A percentile compares a stretch with the other conserved stretches of the same genome.
phyloP scores from a whole-genome alignment of 2,113 vertebrate species.

The Candoia aspera region DNA sequence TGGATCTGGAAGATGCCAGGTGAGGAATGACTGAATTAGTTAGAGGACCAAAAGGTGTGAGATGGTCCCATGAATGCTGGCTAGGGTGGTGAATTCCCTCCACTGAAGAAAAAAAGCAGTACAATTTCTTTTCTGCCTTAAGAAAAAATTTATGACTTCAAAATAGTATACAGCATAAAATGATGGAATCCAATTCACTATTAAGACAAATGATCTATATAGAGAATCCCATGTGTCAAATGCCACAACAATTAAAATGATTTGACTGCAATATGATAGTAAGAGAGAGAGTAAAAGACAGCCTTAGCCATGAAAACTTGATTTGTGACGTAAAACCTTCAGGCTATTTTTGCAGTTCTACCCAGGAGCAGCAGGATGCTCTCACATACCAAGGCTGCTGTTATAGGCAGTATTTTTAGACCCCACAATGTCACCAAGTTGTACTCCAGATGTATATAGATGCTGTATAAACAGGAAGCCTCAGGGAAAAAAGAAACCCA shows the following conservation, averaged over 20 bases:
- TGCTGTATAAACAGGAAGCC: slow-evolving; percentile 68
- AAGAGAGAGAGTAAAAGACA: not conserved
- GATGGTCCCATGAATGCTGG: no score
- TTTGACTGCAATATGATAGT: not conserved
- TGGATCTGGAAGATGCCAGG: not conserved
- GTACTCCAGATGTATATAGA: slow-evolving; percentile 53
- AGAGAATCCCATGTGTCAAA: not conserved
- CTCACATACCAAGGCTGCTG: slow-evolving; percentile 44
- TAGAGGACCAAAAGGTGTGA: not conserved
- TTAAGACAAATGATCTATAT: not conserved
- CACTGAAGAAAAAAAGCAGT: not conserved
- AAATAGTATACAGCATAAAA: not conserved
- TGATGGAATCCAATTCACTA: not conserved
- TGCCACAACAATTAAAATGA: not conserved
- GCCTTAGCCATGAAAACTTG: slow-evolving; percentile 23
- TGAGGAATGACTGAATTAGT: not conserved
- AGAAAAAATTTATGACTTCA: not conserved
- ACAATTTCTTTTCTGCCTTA: not conserved
- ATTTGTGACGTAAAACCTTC: slow-evolving; percentile 36
- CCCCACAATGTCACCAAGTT: slow-evolving; percentile 47
- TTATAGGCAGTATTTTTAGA: slow-evolving; percentile 73
- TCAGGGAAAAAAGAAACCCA: slow-evolving; percentile 7
- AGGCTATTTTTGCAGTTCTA: slow-evolving; percentile 63
- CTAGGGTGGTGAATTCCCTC: not conserved
- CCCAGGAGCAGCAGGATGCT: slow-evolving; percentile 59